Percentiles rank a stretch among this genome's conserved stretches.
These are phyloP conservation scores for Etheostoma perlongum DNA, from an alignment of 2,797 vertebrate genomes.

Conservation along the genomic window DNA sequence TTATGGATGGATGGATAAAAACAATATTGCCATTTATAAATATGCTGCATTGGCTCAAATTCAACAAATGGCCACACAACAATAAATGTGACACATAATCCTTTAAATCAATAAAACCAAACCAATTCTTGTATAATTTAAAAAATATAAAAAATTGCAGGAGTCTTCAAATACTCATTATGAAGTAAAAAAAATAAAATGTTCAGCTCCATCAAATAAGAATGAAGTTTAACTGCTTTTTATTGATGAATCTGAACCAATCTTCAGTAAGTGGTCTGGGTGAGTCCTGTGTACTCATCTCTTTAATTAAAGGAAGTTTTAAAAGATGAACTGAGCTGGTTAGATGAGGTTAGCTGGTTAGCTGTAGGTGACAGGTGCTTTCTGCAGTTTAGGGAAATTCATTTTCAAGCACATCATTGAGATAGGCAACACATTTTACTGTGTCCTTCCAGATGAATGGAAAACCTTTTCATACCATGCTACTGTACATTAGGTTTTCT, in stretches of 20 bases:
- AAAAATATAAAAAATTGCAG: background rate
- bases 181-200: background rate
- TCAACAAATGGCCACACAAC: background rate
- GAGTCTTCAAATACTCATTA: background rate
- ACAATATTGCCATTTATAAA: background rate
- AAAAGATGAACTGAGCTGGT: background rate
- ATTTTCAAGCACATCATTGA: background rate
- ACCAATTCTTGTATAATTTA: background rate
- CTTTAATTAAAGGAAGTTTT: slow-evolving; percentile 4
- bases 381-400: background rate
- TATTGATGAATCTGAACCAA: slow-evolving; percentile 13
- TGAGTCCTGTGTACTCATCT: background rate
- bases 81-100: background rate
- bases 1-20: background rate
- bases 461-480: background rate
- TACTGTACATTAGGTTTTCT: background rate
- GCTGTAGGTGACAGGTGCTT: background rate
- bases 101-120: background rate
- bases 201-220: background rate
- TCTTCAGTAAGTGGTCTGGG: background rate
- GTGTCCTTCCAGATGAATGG: background rate
- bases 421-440: background rate
- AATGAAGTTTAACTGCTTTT: background rate
- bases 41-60: background rate
- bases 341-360: background rate